These are phyloP conservation scores for Ciconia stormi DNA, from an alignment of 2,113 vertebrate genomes.

Conservation along the genomic window DNA sequence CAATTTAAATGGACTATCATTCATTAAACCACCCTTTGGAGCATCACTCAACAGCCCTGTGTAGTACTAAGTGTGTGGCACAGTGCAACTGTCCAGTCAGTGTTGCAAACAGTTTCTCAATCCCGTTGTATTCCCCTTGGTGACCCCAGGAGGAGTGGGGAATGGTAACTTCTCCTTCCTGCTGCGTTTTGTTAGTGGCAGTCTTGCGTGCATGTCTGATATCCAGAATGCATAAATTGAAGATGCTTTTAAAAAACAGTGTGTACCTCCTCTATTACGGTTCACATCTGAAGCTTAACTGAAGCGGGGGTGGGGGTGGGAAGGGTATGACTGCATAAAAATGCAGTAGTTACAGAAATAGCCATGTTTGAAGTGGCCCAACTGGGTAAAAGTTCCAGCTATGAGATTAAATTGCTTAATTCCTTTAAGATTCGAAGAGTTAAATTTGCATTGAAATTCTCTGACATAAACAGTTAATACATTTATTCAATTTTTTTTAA, in stretches of 20 bases:
- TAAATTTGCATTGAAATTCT: background rate
- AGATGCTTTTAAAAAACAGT: background rate
- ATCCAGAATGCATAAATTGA: background rate
- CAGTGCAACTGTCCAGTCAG: background rate
- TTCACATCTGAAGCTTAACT: background rate
- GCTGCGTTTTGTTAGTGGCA: background rate
- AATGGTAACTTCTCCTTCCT: background rate
- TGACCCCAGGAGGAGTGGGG: background rate
- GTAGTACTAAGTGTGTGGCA: background rate
- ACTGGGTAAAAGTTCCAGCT: background rate
- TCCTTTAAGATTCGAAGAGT: background rate
- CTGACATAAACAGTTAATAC: background rate
- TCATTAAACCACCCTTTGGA: background rate
- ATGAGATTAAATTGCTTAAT: background rate
- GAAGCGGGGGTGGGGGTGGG: too few species aligned
- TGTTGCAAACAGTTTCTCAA: background rate
- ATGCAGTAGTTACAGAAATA: conserved; percentile 1
- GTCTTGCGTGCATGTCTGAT: background rate
- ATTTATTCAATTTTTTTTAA: background rate
- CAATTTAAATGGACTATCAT: background rate
- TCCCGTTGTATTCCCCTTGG: background rate
- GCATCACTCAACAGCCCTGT: background rate
- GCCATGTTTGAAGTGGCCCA: background rate
- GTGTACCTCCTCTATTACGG: background rate
- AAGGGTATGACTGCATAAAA: background rate